These are phyloP conservation scores for Proctacanthus coquilletti DNA, from an alignment of 1,140 invertebrate species.

Conservation along the genomic window DNA sequence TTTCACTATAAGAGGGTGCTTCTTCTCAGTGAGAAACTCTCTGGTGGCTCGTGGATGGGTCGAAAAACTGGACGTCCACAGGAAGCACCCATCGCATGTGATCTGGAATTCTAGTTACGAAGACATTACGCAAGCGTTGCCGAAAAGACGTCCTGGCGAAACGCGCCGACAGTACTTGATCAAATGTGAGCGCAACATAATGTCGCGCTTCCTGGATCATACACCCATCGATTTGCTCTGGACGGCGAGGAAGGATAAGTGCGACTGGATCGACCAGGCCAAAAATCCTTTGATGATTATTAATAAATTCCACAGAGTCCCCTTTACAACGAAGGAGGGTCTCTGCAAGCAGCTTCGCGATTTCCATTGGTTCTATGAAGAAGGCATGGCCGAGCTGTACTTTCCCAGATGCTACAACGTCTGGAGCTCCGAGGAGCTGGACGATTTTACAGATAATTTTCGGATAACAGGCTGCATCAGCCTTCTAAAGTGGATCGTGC, in stretches of 20 bases:
- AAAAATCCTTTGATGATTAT: slow-evolving; percentile 29
- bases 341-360: slow-evolving; percentile 67
- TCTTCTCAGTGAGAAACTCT: slow-evolving; percentile 29
- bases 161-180: slow-evolving; percentile 22
- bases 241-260: slow-evolving; percentile 69
- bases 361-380: slow-evolving; percentile 79
- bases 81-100: slow-evolving; percentile 21
- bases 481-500: slow-evolving; percentile 58
- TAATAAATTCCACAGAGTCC: slow-evolving; percentile 52
- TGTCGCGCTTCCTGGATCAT: slow-evolving; percentile 47
- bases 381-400: slow-evolving; percentile 58
- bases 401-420: slow-evolving; percentile 81
- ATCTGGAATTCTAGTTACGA: slow-evolving; percentile 20
- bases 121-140: slow-evolving; percentile 24
- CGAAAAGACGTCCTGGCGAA: slow-evolving; percentile 24
- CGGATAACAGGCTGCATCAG: slow-evolving; percentile 74
- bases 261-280: slow-evolving; percentile 31
- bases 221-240: slow-evolving; percentile 72
- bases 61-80: slow-evolving; percentile 43
- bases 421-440: slow-evolving; percentile 70
- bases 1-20: slow-evolving; percentile 34
- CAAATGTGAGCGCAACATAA: slow-evolving; percentile 43
- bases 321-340: slow-evolving; percentile 84
- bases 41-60: slow-evolving; percentile 43
- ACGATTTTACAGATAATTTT: slow-evolving; percentile 80